Evolutionary conservation across 2,113 vertebrate species (phyloP).

Genomic region (Cottus gobio): DNA sequence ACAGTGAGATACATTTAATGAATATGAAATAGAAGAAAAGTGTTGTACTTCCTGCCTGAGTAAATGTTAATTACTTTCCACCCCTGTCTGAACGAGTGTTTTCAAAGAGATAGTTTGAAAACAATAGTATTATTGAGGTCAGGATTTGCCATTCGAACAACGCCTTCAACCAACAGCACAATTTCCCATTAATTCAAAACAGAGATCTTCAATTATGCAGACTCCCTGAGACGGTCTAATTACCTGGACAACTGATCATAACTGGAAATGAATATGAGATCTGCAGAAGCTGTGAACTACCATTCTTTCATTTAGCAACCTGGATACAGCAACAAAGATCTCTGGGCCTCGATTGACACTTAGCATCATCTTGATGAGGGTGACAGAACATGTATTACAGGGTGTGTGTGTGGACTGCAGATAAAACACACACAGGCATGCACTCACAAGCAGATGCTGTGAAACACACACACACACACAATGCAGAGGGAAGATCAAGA

Average conservation of each 20-base stretch:
- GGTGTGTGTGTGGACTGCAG: constrained; percentile 6
- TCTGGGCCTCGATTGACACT: constrained; percentile 6
- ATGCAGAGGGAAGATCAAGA: constrained; percentile 44
- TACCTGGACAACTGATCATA: constrained; percentile 61
- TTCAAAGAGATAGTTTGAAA: too few relatives aligned
- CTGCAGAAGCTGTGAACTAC: constrained; percentile 30
- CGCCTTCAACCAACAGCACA: constrained; percentile 29
- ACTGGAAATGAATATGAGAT: constrained; percentile 36
- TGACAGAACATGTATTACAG: constrained; percentile 28
- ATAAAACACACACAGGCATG: constrained; percentile 14
- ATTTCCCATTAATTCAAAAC: constrained; percentile 41
- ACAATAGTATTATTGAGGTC: too few relatives aligned
- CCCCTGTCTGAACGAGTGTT: constrained; percentile 11
- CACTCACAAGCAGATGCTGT: constrained; percentile 29
- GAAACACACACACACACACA: constrained; percentile 25
- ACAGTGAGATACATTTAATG: background rate
- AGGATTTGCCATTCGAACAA: constrained; percentile 29
- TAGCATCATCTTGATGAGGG: constrained; percentile 35
- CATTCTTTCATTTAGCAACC: constrained; percentile 23
- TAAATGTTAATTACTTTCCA: constrained; percentile 12
- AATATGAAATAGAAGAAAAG: background rate
- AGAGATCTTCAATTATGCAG: constrained; percentile 75
- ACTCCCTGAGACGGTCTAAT: constrained; percentile 62
- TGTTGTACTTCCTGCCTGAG: background rate
- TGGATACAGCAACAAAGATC: constrained; percentile 11